Base-by-base conservation (phyloP, 1,140 invertebrate species). In the Heliconius eleuchia region DNA sequence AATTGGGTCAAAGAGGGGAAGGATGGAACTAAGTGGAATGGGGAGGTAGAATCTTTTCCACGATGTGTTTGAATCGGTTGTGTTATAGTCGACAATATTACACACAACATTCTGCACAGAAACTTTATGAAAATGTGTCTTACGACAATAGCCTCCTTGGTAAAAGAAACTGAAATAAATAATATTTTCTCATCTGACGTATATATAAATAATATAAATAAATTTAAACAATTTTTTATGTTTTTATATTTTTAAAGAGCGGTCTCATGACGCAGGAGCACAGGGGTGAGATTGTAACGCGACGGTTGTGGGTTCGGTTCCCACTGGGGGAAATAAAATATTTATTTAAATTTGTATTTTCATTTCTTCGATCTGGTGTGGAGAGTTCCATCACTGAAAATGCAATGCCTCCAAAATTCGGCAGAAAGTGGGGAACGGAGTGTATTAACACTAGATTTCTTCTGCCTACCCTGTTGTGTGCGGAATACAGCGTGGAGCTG, bases 1-100 rank as follows among this genome's bases (percentile, higher is more conserved):
- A 94, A 94, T 94, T 93, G 90, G 92, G 91, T 92, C 91, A 91
- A 82, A 87, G 84, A 88, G 87, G 86, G 86, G 84, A 87, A 89
- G 83, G 86, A 88, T 85, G 86, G 83, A 82, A 81, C 73, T 76
- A 73, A 74, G 84, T 86, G 86, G 90, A 82, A 81, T 77, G 83
- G 84, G 84, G 76, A 83, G 82, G 84, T 82, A 79, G 83, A 83
- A 3, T 84, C 81, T 82, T 87, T 83, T 85, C 84, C 76, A 85
- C 81, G 84, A 84, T 89, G 86, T 89, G 85, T 90, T 80, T 89
- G 84, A 82, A 90, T 91, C 85, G 78, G 83, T 84, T 90, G 81
- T 89, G 85, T 91, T 90, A 86, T 73, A 90, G 84, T 78, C 84
- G 75, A 82, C 80, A 83, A 87, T 87, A 90, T 92, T 89, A 89